phyloP scores from a whole-genome alignment of 2,888 invertebrate species.

The Hydrotaea diabolus region DNA sequence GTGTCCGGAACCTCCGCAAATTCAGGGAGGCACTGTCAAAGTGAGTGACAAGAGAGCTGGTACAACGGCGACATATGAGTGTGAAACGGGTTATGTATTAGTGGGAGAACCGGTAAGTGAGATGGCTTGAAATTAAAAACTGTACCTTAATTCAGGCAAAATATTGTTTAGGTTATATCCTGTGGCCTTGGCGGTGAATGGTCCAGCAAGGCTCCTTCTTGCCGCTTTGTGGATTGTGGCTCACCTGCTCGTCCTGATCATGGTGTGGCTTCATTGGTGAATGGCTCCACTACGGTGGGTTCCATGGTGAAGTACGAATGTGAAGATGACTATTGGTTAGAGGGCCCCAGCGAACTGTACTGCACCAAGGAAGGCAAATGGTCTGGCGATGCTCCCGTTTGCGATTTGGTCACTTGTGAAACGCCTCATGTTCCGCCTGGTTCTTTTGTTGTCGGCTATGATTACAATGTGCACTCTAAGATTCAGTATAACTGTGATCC shows the following conservation, averaged over 20 bases:
- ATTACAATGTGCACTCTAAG: conserved; percentile 92
- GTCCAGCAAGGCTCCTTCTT: conserved; percentile 89
- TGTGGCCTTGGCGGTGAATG: conserved; percentile 94
- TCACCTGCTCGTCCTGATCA: conserved; percentile 90
- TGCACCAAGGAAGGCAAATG: conserved; percentile 93
- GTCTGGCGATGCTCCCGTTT: conserved; percentile 92
- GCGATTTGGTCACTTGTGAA: conserved; percentile 92
- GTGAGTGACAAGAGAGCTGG: conserved; percentile 89
- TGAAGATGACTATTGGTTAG: conserved; percentile 91
- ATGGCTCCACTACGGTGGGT: conserved; percentile 90
- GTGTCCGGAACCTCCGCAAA: conserved; percentile 92
- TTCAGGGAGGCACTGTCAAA: conserved; percentile 88
- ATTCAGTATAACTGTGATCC: conserved; percentile 94
- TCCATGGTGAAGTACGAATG: conserved; percentile 91
- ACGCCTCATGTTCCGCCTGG: conserved; percentile 93
- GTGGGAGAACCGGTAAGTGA: conserved; percentile 88
- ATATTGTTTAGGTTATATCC: conserved; percentile 84
- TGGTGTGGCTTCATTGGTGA: conserved; percentile 87
- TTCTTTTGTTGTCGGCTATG: conserved; percentile 93
- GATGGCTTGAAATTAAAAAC: neutral
- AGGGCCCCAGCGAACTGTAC: conserved; percentile 85
- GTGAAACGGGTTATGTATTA: conserved; percentile 91
- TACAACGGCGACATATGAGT: conserved; percentile 89
- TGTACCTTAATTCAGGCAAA: too few species aligned
- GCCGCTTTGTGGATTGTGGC: conserved; percentile 93